Percentiles rank a stretch among this genome's conserved stretches.
These are phyloP conservation scores for Linyphia triangularis DNA, from an alignment of 2,888 invertebrate species.

Conservation along the genomic window DNA sequence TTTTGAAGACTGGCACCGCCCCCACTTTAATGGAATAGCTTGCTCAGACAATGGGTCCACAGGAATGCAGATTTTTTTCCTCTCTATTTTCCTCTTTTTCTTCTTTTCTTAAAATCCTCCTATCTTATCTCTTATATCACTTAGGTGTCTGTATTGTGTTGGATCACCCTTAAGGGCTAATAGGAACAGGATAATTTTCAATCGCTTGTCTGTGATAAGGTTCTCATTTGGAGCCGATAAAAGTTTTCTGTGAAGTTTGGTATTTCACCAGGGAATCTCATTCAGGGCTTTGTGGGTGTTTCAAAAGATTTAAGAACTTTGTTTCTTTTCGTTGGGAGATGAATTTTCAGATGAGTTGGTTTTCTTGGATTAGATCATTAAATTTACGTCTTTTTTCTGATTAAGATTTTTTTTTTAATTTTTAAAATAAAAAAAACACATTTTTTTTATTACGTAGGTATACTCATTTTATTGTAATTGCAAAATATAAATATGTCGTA, in stretches of 20 bases:
- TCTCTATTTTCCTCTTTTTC: slow-evolving; percentile 15
- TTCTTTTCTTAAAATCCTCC: slow-evolving; percentile 33
- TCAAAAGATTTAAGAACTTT: too few species aligned
- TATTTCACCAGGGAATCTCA: too few species aligned
- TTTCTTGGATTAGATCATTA: too few species aligned
- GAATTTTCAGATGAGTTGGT: too few species aligned
- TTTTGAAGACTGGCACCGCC: slow-evolving; percentile 46
- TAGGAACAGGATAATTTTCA: slow-evolving; percentile 48
- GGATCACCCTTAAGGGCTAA: background rate
- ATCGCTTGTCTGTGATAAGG: background rate
- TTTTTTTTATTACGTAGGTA: too few species aligned
- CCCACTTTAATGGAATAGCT: slow-evolving; percentile 66
- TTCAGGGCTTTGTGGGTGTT: too few species aligned
- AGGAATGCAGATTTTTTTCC: slow-evolving; percentile 54
- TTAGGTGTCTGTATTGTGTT: slow-evolving; percentile 8
- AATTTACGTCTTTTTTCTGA: too few species aligned
- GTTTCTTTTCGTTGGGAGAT: too few species aligned
- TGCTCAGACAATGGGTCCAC: slow-evolving; percentile 71
- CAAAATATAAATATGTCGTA: too few species aligned
- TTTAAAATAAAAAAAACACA: too few species aligned
- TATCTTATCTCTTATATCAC: slow-evolving; percentile 11
- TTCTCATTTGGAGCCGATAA: slow-evolving; percentile 18
- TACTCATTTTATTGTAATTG: too few species aligned
- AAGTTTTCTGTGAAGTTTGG: slow-evolving; percentile 23
- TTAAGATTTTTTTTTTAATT: too few species aligned